Evolutionary conservation across 2,113 vertebrate species (phyloP).

Genomic region (Aythya baeri): DNA sequence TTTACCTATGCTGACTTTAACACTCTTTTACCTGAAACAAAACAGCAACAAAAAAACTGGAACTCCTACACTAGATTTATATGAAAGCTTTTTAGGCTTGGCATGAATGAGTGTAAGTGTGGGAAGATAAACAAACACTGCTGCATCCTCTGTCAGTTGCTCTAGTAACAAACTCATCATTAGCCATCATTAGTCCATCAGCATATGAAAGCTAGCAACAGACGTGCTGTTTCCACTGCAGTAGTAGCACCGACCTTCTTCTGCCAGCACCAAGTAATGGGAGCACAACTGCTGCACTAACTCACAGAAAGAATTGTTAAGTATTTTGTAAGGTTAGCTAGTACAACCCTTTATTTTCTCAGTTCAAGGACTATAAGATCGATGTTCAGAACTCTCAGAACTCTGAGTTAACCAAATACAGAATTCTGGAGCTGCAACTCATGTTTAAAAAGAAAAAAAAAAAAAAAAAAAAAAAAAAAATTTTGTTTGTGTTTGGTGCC

Average conservation of each 20-base stretch:
- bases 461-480: fast-evolving
- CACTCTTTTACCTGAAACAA: neutral
- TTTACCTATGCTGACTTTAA: neutral
- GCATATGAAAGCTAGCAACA: neutral
- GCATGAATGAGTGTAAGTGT: neutral
- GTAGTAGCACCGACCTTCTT: neutral
- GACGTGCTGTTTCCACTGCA: neutral
- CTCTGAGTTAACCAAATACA: neutral
- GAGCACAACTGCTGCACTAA: neutral
- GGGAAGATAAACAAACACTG: neutral
- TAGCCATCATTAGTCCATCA: neutral
- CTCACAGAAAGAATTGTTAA: neutral
- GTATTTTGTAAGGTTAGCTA: neutral
- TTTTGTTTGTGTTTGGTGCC: neutral
- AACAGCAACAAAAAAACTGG: neutral
- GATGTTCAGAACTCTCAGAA: neutral
- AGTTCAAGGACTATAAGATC: neutral
- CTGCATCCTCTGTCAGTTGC: neutral
- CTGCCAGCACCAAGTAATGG: neutral
- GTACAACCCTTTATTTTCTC: neutral
- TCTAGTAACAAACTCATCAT: neutral
- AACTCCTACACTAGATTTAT: neutral
- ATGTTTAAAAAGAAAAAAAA: fast-evolving
- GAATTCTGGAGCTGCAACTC: neutral
- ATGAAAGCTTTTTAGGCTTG: neutral